Base-by-base conservation (phyloP, 2,888 invertebrate genomes). In the Hypercompe scribonia region DNA sequence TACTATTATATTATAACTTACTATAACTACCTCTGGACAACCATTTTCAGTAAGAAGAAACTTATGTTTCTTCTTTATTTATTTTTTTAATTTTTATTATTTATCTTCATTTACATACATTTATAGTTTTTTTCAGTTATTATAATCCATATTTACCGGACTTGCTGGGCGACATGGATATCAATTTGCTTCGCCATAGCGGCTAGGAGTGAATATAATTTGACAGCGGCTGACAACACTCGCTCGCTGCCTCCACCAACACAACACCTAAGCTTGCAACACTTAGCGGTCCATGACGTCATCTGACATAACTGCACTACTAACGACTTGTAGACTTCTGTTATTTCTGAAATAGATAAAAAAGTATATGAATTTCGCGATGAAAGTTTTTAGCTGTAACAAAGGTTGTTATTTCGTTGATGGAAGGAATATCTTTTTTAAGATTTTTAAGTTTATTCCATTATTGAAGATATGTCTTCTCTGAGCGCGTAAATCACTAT, bases 291-390 rank as follows among this genome's bases (percentile, higher is more conserved):
- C 91, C 93, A 93, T 4, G 74, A 66, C 0, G 87, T 81, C 46
- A 91, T 70, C 79, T 91, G 93, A 34, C 93, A 94, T 33, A 94
- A 81, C 75, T 94, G 92, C 24, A 92, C 80, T 13, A 93, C 84
- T 31, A 91, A 66, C 0, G 88, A 87, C 71, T 90, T 90, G 88
- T 92, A 92, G 8, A 92, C 78, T 77, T 93, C 93, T 3, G 85
- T 86, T 18, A 91, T 39, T 75, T 94, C 95, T 95, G 88, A 0
- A 81, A 85, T n/a, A 65, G 65, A 46, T 11, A n/a, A 54, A 54
- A n/a, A 54, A 8, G 21, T 46, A 18, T 46, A 5, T 5, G 39
- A 39, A 39, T n/a, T n/a, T n/a, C n/a, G n/a, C n/a, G n/a, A n/a
- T n/a, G n/a, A 8, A 39, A 1, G 8, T 1, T 39, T 39, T 39